phyloP scores from a whole-genome alignment of 2,888 invertebrate genomes.

The Diadromus collaris region DNA sequence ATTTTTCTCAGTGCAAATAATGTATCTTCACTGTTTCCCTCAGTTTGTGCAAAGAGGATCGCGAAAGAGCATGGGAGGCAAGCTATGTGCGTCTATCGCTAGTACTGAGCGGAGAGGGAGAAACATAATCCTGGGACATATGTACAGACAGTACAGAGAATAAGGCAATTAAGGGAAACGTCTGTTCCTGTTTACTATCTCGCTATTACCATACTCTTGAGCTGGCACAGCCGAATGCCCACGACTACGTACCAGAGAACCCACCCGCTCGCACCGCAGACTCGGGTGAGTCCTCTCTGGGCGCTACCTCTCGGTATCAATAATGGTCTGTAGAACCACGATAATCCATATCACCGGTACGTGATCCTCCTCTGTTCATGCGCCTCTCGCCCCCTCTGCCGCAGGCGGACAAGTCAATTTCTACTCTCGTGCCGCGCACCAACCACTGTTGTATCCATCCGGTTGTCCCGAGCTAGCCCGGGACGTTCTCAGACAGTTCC shows the following conservation, averaged over 20 bases:
- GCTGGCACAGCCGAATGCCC: slow-evolving; percentile 57
- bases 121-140: background rate
- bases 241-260: slow-evolving; percentile 47
- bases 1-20: background rate
- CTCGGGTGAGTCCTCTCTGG: slow-evolving; percentile 41
- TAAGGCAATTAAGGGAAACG: slow-evolving; percentile 62
- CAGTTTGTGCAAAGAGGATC: background rate
- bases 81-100: background rate
- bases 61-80: background rate
- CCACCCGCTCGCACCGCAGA: slow-evolving; percentile 31
- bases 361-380: slow-evolving; percentile 37
- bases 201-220: slow-evolving; percentile 62
- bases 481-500: slow-evolving; percentile 28
- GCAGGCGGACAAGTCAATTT: slow-evolving; percentile 20
- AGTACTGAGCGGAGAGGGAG: background rate
- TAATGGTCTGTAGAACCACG: slow-evolving; percentile 56
- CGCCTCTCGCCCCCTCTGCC: slow-evolving; percentile 19
- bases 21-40: background rate
- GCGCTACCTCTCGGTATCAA: slow-evolving; percentile 47
- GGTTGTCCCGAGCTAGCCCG: background rate
- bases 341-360: slow-evolving; percentile 52
- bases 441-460: slow-evolving; percentile 12
- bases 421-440: slow-evolving; percentile 3
- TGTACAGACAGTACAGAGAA: slow-evolving; percentile 44
- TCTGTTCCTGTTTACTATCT: slow-evolving; percentile 63